phyloP scores from a whole-genome alignment of 2,888 invertebrate species.

The Leucophenga maculata region DNA sequence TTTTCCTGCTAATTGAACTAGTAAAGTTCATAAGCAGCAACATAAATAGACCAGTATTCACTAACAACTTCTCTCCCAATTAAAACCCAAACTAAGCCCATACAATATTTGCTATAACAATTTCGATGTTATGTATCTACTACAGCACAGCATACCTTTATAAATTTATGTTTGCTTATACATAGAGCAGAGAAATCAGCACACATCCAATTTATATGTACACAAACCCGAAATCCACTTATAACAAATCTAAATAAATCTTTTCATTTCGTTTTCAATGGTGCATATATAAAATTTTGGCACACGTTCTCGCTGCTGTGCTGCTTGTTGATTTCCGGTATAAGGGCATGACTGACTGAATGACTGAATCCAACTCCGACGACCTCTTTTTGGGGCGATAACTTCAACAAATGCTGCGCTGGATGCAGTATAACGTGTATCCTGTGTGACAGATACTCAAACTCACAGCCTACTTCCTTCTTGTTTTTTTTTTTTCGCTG shows the following conservation, averaged over 20 bases:
- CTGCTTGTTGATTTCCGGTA: neutral
- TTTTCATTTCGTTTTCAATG: slow-evolving; percentile 18
- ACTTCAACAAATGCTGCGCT: too few species aligned
- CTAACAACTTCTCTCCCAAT: slow-evolving; percentile 32
- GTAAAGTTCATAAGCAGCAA: too few species aligned
- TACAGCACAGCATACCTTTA: neutral
- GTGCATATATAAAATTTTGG: neutral
- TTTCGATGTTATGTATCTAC: slow-evolving; percentile 29
- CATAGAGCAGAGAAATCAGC: slow-evolving; percentile 39
- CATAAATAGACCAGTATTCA: too few species aligned
- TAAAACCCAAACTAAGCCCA: neutral
- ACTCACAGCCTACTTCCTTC: slow-evolving; percentile 38
- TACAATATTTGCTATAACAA: neutral
- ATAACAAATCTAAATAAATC: too few species aligned
- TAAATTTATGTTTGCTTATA: neutral
- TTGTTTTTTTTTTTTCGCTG: slow-evolving; percentile 51
- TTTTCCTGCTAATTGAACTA: too few species aligned
- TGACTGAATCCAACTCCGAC: neutral
- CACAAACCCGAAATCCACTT: too few species aligned
- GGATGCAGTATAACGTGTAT: neutral
- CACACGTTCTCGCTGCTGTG: slow-evolving; percentile 18
- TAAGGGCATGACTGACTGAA: neutral
- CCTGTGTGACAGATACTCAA: slow-evolving; percentile 11
- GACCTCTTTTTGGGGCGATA: slow-evolving; percentile 9
- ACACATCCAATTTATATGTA: slow-evolving; percentile 30